Conservation (phyloP, 2,113 vertebrate genomes). For the Micromys minutus region DNA sequence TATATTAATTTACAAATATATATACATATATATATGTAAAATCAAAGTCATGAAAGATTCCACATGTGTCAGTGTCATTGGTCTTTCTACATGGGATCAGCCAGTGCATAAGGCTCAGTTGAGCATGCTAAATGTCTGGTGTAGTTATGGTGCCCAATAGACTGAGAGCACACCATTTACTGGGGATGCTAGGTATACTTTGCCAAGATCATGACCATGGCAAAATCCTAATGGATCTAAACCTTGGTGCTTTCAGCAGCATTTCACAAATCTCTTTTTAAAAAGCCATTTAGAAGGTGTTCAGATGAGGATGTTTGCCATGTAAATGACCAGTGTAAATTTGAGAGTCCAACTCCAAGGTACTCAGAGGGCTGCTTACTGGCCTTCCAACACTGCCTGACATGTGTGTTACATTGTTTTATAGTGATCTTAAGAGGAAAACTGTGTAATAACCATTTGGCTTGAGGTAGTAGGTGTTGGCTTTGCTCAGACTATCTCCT, state of each 20-base stretch:
- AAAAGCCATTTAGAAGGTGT: background rate
- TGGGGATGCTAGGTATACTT: background rate
- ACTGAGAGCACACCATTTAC: rapidly evolving
- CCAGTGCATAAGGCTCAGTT: background rate
- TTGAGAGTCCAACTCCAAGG: no score
- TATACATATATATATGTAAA: background rate
- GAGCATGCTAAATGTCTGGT: background rate
- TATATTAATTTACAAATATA: background rate
- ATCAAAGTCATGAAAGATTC: no score
- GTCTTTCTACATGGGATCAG: background rate
- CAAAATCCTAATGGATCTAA: background rate
- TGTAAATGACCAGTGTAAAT: rapidly evolving
- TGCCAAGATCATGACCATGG: background rate
- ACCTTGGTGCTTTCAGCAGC: background rate
- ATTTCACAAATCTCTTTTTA: background rate
- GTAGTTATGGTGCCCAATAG: rapidly evolving
- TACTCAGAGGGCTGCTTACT: background rate
- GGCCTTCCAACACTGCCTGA: no score
- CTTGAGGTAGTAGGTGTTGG: background rate
- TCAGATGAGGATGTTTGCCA: background rate
- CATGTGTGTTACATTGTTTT: background rate
- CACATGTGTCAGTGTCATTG: no score
- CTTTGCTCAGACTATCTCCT: background rate
- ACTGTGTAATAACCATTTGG: background rate
- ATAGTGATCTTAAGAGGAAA: background rate